Evolutionary conservation across 1,140 invertebrate species (phyloP), one percentile per base, ranked within the genome.

Genomic region (Hetaerina americana): DNA sequence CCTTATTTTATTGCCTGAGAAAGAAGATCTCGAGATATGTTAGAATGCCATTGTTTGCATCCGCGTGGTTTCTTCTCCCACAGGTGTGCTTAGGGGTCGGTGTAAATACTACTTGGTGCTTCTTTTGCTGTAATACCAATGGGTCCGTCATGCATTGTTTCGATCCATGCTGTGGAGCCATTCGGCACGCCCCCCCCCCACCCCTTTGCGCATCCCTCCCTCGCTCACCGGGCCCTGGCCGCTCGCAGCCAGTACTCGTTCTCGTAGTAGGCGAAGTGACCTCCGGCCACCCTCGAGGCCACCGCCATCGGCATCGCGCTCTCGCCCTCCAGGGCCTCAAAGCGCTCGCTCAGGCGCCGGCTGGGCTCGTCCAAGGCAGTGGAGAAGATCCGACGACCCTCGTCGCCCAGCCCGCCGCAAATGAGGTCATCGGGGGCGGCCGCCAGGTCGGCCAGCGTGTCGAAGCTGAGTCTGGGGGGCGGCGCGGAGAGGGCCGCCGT

Each of bases 401-500:
- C 86, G 22, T 83, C 81, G 0, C 87, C 86, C 86, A 90, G 92
- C 0, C 89, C 87, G 1, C 89, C 88, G 68, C 87, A 86, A 0
- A 79, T 79, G 24, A 91, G 81, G 70, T 82, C 83, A n/a, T n/a
- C n/a, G n/a, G n/a, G n/a, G 74, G 87, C 89, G 66, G 83, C 82
- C 0, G 86, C 83, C 0, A 93, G 77, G 75, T 92, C 85, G 75
- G 86, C 78, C 18, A 93, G 76, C 0, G 89, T 90, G 74, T 93
- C 90, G 18, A 92, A 92, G 1, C 89, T 91, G 5, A 92, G 88
- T 88, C 84, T 85, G 28, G 87, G 86, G 0, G 86, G 82, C 18
- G 91, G 90, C 81, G 91, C 90, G 5, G 92, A 89, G 29, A 93
- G 79, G 66, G 90, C 90, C 0, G 92, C 91, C 0, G 92, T 93